A percentile compares a stretch with the other conserved stretches of the same genome.
These are phyloP conservation scores for Empidonax alnorum DNA, from an alignment of 2,113 vertebrate genomes.

Conservation along the genomic window DNA sequence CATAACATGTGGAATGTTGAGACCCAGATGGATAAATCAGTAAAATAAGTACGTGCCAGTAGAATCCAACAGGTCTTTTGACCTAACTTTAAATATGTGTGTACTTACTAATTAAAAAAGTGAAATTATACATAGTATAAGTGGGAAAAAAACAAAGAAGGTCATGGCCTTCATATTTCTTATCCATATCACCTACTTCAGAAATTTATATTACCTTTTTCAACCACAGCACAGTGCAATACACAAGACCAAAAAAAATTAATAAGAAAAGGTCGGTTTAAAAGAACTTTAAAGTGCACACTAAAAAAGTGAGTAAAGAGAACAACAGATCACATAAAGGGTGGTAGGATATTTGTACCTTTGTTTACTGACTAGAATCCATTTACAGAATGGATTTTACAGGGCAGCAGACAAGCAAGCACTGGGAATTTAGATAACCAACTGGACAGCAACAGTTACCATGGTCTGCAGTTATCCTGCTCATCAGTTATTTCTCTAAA, in stretches of 20 bases:
- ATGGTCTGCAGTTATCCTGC: not conserved
- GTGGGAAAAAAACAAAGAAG: not conserved
- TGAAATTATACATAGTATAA: not conserved
- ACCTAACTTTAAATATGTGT: not conserved
- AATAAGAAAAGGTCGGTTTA: not conserved
- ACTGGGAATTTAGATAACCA: conserved; percentile 40
- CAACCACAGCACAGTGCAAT: not conserved
- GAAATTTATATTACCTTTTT: not conserved
- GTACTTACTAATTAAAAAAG: not conserved
- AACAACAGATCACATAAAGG: not conserved
- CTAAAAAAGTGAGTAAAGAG: not conserved
- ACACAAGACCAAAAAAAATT: not conserved
- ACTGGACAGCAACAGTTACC: not conserved
- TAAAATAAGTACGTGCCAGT: not conserved
- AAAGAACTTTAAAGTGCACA: not conserved
- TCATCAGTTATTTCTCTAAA: conserved; percentile 19
- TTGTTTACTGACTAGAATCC: conserved; percentile 72
- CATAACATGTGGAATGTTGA: not conserved
- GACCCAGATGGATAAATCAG: not conserved
- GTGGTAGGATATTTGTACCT: conserved; percentile 47
- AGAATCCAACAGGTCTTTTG: not conserved
- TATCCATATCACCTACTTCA: not conserved
- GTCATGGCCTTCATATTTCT: not conserved
- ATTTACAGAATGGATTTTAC: conserved; percentile 78
- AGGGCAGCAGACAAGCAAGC: conserved; percentile 63